A percentile compares a stretch with the other conserved stretches of the same genome.
These are phyloP conservation scores for Xerus inauris DNA, from an alignment of 2,113 vertebrate genomes.

Conservation along the genomic window DNA sequence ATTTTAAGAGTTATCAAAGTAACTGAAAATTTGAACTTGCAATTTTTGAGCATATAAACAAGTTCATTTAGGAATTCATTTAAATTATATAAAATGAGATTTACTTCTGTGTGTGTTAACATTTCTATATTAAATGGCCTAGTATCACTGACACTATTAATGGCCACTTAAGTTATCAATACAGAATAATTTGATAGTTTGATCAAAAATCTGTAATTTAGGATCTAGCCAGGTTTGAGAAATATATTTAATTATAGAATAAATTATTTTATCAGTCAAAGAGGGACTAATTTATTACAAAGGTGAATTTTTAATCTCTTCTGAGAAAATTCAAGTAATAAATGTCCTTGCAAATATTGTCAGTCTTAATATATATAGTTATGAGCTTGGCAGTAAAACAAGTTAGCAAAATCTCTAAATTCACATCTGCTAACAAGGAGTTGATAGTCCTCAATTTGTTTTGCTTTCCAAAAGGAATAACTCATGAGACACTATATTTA, in stretches of 20 bases:
- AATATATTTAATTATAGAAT: conserved; percentile 40
- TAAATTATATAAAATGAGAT: conserved; percentile 16
- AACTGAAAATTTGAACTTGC: background rate
- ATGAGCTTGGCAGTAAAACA: conserved; percentile 59
- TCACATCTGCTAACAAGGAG: conserved; percentile 70
- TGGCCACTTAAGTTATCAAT: conserved; percentile 15
- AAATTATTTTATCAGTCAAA: conserved; percentile 58
- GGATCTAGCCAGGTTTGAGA: conserved; percentile 35
- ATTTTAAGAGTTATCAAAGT: conserved; percentile 35
- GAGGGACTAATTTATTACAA: conserved; percentile 21
- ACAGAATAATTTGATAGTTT: conserved; percentile 14
- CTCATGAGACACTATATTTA: conserved; percentile 57
- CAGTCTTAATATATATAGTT: conserved; percentile 64
- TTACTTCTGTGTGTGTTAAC: conserved; percentile 23
- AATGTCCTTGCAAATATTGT: conserved; percentile 45
- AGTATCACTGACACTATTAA: conserved; percentile 39
- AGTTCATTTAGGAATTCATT: conserved; percentile 26
- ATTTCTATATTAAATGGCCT: conserved; percentile 44
- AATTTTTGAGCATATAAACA: background rate
- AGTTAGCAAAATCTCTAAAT: conserved; percentile 45
- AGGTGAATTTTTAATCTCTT: conserved; percentile 65
- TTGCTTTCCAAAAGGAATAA: conserved; percentile 69
- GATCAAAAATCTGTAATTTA: conserved; percentile 50
- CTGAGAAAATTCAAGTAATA: conserved; percentile 58
- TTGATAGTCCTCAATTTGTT: conserved; percentile 66